Conservation (phyloP, 1,140 invertebrate genomes). For the Drosophila prosaltans region DNA sequence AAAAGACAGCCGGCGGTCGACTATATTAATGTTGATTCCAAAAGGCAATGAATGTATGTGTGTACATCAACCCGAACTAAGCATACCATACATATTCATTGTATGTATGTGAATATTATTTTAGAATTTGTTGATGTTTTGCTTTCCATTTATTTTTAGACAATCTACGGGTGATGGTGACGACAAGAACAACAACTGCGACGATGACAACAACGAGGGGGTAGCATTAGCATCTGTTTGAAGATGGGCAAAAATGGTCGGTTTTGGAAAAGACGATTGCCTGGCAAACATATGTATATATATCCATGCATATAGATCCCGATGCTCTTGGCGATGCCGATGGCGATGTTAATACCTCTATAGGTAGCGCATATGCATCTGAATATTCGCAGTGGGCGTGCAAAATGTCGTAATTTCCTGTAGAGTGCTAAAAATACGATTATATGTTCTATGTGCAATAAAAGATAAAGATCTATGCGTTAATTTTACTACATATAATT, state of each 20-base stretch:
- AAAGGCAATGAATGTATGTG: slow-evolving; percentile 38
- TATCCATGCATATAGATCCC: not conserved
- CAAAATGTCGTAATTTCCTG: slow-evolving; percentile 71
- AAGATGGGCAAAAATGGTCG: slow-evolving; percentile 48
- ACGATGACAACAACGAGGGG: slow-evolving; percentile 42
- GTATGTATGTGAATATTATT: slow-evolving; percentile 31
- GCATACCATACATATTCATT: slow-evolving; percentile 11
- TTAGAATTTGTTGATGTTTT: slow-evolving; percentile 55
- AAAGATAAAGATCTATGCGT: slow-evolving; percentile 22
- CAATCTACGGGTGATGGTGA: slow-evolving; percentile 28
- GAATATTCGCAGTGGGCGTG: slow-evolving; percentile 45
- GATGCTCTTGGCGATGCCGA: not conserved
- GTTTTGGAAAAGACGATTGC: slow-evolving; percentile 47
- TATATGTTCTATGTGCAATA: slow-evolving; percentile 17
- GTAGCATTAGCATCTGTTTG: slow-evolving; percentile 47
- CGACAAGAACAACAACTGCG: slow-evolving; percentile 23
- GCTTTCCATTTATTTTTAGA: slow-evolving; percentile 61
- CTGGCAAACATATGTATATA: slow-evolving; percentile 20
- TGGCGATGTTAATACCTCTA: not conserved
- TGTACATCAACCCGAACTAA: not conserved
- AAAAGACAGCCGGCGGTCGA: slow-evolving; percentile 71
- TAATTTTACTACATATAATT: slow-evolving; percentile 24
- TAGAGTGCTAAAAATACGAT: slow-evolving; percentile 45
- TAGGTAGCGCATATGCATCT: slow-evolving; percentile 1
- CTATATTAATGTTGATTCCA: slow-evolving; percentile 57